Percentiles rank a stretch among this genome's conserved stretches.
Conservation (phyloP, 2,888 invertebrate species). For the Drosophila mercatorum region DNA sequence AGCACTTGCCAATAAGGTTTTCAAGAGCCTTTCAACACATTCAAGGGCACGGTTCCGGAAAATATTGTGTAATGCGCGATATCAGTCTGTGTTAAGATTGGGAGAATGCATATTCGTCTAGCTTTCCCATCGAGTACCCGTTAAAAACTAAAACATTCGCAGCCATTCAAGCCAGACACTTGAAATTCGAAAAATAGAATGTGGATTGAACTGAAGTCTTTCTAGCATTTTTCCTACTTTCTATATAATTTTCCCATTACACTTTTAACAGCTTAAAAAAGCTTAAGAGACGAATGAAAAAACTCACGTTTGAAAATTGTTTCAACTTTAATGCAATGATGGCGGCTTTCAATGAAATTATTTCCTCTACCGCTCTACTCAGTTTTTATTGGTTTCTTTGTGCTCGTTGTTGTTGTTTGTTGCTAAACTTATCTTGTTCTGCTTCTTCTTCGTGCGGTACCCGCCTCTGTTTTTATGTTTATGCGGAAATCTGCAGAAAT, state of each 20-base stretch:
- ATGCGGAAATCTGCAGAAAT: constrained; percentile 84
- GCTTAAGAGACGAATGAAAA: not conserved
- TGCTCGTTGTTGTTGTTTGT: constrained; percentile 30
- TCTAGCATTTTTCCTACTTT: not conserved
- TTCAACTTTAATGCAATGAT: constrained; percentile 33
- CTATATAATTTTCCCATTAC: not conserved
- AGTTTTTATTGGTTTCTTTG: constrained; percentile 57
- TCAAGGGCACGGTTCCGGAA: constrained; percentile 1
- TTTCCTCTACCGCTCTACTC: constrained; percentile 24
- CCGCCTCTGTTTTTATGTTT: constrained; percentile 78
- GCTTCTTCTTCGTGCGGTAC: constrained; percentile 5
- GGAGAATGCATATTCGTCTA: not conserved
- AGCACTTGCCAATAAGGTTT: constrained; percentile 24
- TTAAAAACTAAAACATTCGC: no score
- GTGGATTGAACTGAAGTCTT: not conserved
- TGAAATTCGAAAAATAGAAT: no score
- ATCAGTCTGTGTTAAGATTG: constrained; percentile 2
- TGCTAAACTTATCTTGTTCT: constrained; percentile 24
- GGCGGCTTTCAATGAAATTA: constrained; percentile 43
- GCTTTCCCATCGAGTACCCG: no score
- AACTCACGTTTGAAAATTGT: constrained; percentile 23
- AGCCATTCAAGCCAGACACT: no score
- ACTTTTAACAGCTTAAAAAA: no score
- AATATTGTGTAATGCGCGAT: constrained; percentile 5
- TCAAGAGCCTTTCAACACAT: not conserved